Evolutionary conservation across 2,888 invertebrate species (phyloP), one percentile per base, ranked within the genome.

Genomic region (Lamellibrachia columna): DNA sequence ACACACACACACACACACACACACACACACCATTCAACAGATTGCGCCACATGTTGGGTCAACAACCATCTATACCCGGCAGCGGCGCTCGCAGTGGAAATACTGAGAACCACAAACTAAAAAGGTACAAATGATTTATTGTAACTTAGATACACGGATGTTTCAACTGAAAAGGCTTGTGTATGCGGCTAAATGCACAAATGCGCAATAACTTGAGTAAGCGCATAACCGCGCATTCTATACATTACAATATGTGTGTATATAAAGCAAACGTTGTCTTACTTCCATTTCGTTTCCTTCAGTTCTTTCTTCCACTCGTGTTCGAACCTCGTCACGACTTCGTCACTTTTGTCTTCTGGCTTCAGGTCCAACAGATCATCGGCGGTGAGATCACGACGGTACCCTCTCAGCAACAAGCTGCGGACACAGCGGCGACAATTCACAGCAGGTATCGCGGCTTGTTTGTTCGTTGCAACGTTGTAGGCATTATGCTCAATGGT

Each of bases 321-420:
- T 28, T 93, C 93, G 92, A 94, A 94, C 3, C 22, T 53, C 22
- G 93, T 93, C 52, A 93, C 92, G 91, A 94, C 93, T 0, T 52
- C 58, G 7, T 90, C 75, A 40, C 93, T 90, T 28, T 92, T 92
- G 92, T 94, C 94, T 55, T 93, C 93, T 22, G 52, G 75, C n/a
- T 93, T 52, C n/a, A 94, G 92, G 53, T 93, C 93, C 93, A 93
- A 94, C 22, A 94, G 92, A 90, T 94, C 94, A 7, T 91, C 91
- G 53, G 92, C 93, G 22, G 90, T 92, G 22, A 94, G 92, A 0
- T 93, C 60, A 52, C 92, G 93, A 28, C 92, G 90, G 93, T 93
- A 94, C 1, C 94, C 94, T 22, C 52, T 91, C 53, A 93, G 53
- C 22, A 94, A 93, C 92, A 93, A 92, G 7, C 94, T 94, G 92